A percentile compares a stretch with the other conserved stretches of the same genome.
phyloP scores from a whole-genome alignment of 1,140 invertebrate species.

The Lepidotrigona ventralis region DNA sequence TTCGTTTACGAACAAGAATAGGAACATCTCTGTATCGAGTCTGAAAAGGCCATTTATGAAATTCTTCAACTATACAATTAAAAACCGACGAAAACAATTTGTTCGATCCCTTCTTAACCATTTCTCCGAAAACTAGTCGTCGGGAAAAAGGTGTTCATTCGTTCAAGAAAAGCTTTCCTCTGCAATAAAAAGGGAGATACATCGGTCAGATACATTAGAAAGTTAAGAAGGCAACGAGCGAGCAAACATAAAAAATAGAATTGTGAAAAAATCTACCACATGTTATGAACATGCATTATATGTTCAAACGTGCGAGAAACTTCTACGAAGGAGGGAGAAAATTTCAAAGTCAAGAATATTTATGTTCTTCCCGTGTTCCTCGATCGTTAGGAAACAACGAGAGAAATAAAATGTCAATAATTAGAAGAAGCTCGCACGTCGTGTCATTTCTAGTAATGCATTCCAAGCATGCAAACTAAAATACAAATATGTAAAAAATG shows the following conservation, averaged over 20 bases:
- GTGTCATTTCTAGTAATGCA: conserved; percentile 24
- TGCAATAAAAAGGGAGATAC: background rate
- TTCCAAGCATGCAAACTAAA: conserved; percentile 64
- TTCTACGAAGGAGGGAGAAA: background rate
- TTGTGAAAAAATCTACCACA: conserved; percentile 45
- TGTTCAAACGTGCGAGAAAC: conserved; percentile 3
- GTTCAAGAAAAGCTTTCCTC: background rate
- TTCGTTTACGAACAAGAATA: conserved; percentile 39
- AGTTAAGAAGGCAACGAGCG: conserved; percentile 35
- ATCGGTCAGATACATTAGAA: no score
- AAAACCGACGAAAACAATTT: conserved; percentile 42
- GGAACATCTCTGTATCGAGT: conserved; percentile 46
- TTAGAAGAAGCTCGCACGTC: conserved; percentile 25
- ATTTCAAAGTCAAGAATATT: no score
- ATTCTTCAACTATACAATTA: conserved; percentile 31
- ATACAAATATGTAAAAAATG: conserved; percentile 58
- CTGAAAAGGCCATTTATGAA: conserved; percentile 31
- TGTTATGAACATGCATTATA: conserved; percentile 47
- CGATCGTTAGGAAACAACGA: background rate
- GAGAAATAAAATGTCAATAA: background rate
- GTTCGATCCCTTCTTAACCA: conserved; percentile 47
- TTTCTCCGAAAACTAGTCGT: background rate
- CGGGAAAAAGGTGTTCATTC: background rate
- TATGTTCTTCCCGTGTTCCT: background rate
- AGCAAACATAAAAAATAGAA: conserved; percentile 41